Conservation (phyloP, 2,797 vertebrate species). For the Streptopelia turtur region DNA sequence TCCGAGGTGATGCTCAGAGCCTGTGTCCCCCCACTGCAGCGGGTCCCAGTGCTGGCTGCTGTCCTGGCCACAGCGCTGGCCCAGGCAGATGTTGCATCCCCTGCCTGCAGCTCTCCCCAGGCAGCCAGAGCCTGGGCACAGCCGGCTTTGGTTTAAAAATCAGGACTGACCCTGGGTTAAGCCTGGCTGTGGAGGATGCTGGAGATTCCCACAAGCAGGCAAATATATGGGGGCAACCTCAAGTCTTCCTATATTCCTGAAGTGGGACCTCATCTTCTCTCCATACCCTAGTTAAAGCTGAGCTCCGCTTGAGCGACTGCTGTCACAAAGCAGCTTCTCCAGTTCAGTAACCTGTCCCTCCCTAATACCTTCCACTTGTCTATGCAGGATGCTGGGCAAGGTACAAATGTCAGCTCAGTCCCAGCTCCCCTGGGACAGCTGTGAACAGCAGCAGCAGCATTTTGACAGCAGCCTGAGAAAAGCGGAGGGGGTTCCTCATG, state of each 20-base stretch:
- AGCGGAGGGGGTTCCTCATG: background rate
- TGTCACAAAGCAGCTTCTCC: background rate
- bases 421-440: background rate
- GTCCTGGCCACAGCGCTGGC: background rate
- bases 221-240: accelerated
- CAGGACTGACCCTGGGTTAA: no score
- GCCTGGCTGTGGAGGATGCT: background rate
- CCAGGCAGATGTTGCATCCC: background rate
- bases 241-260: background rate
- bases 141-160: background rate
- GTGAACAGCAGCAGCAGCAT: background rate
- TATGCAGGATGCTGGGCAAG: accelerated
- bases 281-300: background rate
- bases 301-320: background rate
- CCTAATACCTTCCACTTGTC: background rate
- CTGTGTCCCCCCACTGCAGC: no score
- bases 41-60: accelerated
- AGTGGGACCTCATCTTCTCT: no score
- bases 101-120: background rate
- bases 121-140: background rate
- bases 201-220: background rate
- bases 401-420: background rate
- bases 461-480: background rate
- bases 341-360: background rate
- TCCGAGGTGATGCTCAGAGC: background rate